Base-by-base conservation (phyloP, 2,113 vertebrate genomes). In the Hiodon alosoides region DNA sequence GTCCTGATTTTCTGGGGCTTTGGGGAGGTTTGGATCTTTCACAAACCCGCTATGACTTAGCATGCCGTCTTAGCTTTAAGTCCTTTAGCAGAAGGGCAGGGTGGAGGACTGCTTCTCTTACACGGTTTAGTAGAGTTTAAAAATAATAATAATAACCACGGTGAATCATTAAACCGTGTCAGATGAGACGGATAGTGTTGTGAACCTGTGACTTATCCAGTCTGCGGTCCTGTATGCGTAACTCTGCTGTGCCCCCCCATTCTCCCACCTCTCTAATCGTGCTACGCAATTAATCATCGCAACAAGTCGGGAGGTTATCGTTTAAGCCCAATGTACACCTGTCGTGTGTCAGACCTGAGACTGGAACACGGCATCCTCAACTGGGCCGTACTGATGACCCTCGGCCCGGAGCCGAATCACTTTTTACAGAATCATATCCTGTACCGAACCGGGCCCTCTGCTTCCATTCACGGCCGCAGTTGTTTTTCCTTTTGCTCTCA, bases 131-230 rank as follows among this genome's bases (percentile, higher is more conserved):
- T 31, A 31, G 31, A 31, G 31, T 31, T 31, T 31, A 52, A 68
- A 68, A 52, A 14, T 16, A 50, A 68, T 50, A 68, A 47, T 58
- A 10, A 10, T 17, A 16, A 52, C 62, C 58, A 52, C 2, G 4
- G 71, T 72, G 71, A 72, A 72, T 72, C 71, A 72, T 72, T 72
- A 62, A 11, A 31, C n/a, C 3, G 46, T 52, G 16, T 52, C 58
- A 16, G 48, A 58, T 46, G 58, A 59, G 14, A 47, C 10, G 59
- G 7, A 52, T 14, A 52, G 13, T 51, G 58, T 72, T 31, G 31
- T 31, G 31, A 52, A 62, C 46, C 48, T 59, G 7, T 62, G 59
- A 72, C 62, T 62, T 62, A 51, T 59, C n/a, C 4, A 7, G 6
- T 53, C 11, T 11, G 17, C 48, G 9, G 48, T 62, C 8, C 59